These are phyloP conservation scores for Epinotia ramella DNA, from an alignment of 2,888 invertebrate species.

Conservation along the genomic window DNA sequence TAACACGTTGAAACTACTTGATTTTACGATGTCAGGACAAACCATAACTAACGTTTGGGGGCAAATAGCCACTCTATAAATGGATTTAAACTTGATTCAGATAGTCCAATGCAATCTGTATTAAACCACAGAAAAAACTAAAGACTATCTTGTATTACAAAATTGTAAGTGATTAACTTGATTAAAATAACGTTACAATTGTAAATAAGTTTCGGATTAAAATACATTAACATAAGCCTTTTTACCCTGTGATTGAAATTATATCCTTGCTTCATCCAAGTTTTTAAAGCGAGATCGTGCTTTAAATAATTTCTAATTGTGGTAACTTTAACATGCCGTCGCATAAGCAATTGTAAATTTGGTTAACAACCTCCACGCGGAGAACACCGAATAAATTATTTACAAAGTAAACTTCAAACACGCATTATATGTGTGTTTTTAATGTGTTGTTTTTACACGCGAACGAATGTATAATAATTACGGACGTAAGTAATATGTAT, in stretches of 20 bases:
- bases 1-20: slow-evolving; percentile 23
- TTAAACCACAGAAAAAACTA: too few relatives aligned
- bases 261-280: not conserved
- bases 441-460: slow-evolving; percentile 2
- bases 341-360: slow-evolving; percentile 15
- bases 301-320: not conserved
- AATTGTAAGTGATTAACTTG: not conserved
- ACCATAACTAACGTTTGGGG: not conserved
- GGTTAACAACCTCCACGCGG: not conserved
- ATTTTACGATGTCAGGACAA: slow-evolving; percentile 15
- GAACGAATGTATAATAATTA: not conserved
- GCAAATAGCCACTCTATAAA: not conserved
- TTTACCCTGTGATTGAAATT: not conserved
- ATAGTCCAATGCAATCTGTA: too few relatives aligned
- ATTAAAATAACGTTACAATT: not conserved
- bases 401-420: slow-evolving; percentile 14
- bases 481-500: too few relatives aligned
- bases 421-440: slow-evolving; percentile 7
- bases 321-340: not conserved
- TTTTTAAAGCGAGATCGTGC: not conserved
- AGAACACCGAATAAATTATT: slow-evolving; percentile 11
- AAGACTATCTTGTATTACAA: too few relatives aligned
- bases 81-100: not conserved
- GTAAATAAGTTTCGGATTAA: not conserved
- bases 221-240: not conserved